Percentiles rank a stretch among this genome's conserved stretches.
These are phyloP conservation scores for Oxygymnocypris stewartii DNA, from an alignment of 2,113 vertebrate genomes.

Conservation along the genomic window DNA sequence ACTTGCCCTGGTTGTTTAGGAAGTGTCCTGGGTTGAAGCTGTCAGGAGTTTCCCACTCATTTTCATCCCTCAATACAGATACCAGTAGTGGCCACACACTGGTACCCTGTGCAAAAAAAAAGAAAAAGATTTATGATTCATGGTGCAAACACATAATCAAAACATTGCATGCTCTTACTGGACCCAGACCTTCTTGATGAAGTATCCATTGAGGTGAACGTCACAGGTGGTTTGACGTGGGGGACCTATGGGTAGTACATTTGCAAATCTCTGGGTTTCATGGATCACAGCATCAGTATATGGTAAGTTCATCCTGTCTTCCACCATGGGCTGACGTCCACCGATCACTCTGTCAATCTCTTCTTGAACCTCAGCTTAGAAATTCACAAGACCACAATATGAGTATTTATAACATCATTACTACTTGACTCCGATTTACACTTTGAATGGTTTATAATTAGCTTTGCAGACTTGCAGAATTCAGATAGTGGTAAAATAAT, in stretches of 20 bases:
- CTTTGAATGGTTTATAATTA: not conserved
- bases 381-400: too few species aligned
- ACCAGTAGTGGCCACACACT: constrained; percentile 71
- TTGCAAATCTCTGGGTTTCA: constrained; percentile 58
- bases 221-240: constrained; percentile 53
- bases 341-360: constrained; percentile 58
- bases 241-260: constrained; percentile 42
- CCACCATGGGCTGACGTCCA: constrained; percentile 35
- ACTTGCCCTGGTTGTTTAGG: constrained; percentile 71
- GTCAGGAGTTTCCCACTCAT: constrained; percentile 72
- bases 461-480: not conserved
- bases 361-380: constrained; percentile 51
- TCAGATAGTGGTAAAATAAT: not conserved
- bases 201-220: constrained; percentile 55
- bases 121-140: not conserved
- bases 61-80: constrained; percentile 69
- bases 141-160: not conserved
- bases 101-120: constrained; percentile 65
- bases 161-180: not conserved
- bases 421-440: not conserved
- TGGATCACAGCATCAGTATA: constrained; percentile 63
- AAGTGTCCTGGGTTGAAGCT: constrained; percentile 75
- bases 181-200: constrained; percentile 58
- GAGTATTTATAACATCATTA: not conserved
- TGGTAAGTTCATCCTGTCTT: constrained; percentile 65